phyloP scores from a whole-genome alignment of 2,113 vertebrate species.

The Sylvilagus bachmani region DNA sequence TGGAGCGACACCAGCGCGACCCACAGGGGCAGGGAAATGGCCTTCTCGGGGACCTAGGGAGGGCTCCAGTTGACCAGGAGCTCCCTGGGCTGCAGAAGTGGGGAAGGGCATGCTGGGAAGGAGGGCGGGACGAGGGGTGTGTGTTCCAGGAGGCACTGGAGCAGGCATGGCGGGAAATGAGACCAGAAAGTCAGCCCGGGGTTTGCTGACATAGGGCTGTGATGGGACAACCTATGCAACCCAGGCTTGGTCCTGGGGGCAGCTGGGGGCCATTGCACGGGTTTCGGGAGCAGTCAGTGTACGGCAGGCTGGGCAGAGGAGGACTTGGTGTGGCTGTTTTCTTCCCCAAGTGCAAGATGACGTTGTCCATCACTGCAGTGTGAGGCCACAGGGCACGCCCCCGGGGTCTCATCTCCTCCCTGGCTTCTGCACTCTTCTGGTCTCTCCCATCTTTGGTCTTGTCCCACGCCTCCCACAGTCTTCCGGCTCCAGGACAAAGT shows the following conservation, averaged over 20 bases:
- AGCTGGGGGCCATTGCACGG: neutral
- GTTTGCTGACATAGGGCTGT: fast-evolving
- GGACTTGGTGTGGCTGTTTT: neutral
- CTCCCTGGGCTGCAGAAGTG: neutral
- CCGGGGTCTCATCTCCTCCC: neutral
- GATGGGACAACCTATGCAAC: neutral
- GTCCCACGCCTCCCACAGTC: neutral
- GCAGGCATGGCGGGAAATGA: neutral
- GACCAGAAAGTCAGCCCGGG: neutral
- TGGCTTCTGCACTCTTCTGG: fast-evolving
- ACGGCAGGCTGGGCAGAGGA: neutral
- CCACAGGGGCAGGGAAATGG: too few relatives aligned
- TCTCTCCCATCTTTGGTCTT: neutral
- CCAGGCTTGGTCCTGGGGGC: neutral
- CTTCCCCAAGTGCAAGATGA: neutral
- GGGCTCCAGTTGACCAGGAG: neutral
- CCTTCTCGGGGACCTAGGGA: neutral
- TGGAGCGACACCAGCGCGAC: neutral
- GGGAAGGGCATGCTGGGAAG: neutral
- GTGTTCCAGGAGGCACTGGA: neutral
- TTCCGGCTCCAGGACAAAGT: neutral
- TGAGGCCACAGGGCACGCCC: neutral
- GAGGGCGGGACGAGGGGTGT: neutral
- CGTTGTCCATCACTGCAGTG: neutral
- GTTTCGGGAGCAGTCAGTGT: neutral